Conservation (phyloP, 1,140 invertebrate genomes). For the Bathynomus jamesi region DNA sequence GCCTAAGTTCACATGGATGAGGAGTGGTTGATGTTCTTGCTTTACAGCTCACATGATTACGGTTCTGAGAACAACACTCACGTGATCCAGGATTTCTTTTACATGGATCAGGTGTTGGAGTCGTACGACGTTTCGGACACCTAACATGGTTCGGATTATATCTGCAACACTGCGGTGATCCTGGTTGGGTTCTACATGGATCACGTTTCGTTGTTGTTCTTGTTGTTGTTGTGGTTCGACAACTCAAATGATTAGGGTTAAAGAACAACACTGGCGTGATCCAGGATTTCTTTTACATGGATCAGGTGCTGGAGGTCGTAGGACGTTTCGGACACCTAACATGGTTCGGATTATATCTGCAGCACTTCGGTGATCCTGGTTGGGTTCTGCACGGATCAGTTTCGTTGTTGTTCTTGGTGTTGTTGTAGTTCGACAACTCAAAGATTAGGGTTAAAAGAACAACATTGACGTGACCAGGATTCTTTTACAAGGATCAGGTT, state of each 20-base stretch:
- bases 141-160: constrained; percentile 11
- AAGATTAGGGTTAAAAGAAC: not conserved
- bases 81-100: not conserved
- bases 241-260: constrained; percentile 4
- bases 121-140: constrained; percentile 8
- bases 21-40: constrained; percentile 4
- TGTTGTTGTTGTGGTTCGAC: constrained; percentile 19
- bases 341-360: constrained; percentile 1
- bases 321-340: constrained; percentile 1
- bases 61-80: constrained; percentile 11
- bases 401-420: not conserved
- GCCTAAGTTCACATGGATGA: not conserved
- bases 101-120: constrained; percentile 8
- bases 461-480: constrained; percentile 17
- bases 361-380: constrained; percentile 11
- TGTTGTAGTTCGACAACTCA: not conserved
- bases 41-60: constrained; percentile 11
- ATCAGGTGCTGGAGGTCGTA: not conserved
- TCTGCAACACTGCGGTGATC: constrained; percentile 12
- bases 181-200: not conserved
- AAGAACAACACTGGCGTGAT: constrained; percentile 5
- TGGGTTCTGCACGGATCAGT: constrained; percentile 2
- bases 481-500: constrained; percentile 13
- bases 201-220: constrained; percentile 12
- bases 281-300: constrained; percentile 8